Evolutionary conservation across 1,140 invertebrate genomes (phyloP).

Genomic region (Microplitis demolitor): DNA sequence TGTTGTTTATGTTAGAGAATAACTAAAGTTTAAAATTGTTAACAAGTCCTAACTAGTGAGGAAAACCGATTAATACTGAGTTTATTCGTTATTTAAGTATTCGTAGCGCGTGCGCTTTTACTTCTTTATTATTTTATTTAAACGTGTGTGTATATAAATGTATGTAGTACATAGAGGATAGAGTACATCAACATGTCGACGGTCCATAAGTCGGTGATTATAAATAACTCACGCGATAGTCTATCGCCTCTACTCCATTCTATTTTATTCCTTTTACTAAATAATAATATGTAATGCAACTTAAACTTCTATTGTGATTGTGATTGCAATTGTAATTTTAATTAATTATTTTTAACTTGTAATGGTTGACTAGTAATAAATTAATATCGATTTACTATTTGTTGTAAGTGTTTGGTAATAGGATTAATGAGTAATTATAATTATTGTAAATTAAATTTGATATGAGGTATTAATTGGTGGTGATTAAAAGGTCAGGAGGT

Average conservation of each 20-base stretch:
- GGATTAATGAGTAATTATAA: not conserved
- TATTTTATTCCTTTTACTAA: constrained; percentile 7
- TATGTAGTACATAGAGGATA: no score
- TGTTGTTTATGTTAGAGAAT: not conserved
- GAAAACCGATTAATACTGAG: constrained; percentile 22
- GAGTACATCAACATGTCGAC: not conserved
- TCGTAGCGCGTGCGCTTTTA: constrained; percentile 32
- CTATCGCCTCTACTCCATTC: constrained; percentile 26
- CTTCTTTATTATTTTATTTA: not conserved
- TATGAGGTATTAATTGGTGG: not conserved
- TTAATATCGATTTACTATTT: no score
- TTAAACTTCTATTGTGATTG: no score
- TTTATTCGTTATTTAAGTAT: constrained; percentile 31
- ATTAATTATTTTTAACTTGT: no score
- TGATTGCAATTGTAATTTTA: no score
- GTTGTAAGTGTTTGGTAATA: not conserved
- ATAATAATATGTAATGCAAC: no score
- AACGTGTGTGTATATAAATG: not conserved
- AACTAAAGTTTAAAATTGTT: no score
- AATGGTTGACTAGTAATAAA: no score
- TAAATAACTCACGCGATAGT: constrained; percentile 37
- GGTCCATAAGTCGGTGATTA: constrained; percentile 27
- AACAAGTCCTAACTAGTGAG: not conserved
- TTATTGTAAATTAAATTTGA: not conserved
- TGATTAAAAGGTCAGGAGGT: constrained; percentile 10